These are phyloP conservation scores for Sebastes oblongus DNA, from an alignment of 2,797 vertebrate species.

Conservation along the genomic window DNA sequence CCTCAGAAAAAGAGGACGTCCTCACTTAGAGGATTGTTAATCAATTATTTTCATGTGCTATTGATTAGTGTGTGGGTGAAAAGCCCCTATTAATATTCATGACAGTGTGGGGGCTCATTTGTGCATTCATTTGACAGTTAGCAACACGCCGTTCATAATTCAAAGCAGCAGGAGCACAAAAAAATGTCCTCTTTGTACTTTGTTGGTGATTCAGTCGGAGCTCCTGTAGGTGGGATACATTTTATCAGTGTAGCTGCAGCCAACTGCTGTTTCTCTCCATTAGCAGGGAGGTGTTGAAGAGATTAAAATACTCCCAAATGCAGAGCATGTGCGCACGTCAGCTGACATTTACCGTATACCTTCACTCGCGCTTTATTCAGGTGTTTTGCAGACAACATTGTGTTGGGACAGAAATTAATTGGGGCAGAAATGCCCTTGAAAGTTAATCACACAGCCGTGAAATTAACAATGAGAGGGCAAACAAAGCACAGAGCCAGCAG, in stretches of 20 bases:
- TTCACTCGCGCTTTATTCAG: slow-evolving; percentile 30
- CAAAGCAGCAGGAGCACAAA: slow-evolving; percentile 15
- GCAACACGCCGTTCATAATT: slow-evolving; percentile 25
- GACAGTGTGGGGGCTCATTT: slow-evolving; percentile 33
- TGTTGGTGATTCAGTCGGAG: slow-evolving; percentile 10
- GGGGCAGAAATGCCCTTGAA: slow-evolving; percentile 65
- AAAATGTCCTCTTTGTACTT: not conserved
- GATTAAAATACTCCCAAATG: slow-evolving; percentile 21
- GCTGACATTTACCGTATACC: slow-evolving; percentile 42
- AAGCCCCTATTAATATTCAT: slow-evolving; percentile 54
- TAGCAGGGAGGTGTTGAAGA: slow-evolving; percentile 18
- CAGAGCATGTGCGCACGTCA: not conserved
- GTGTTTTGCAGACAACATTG: slow-evolving; percentile 54
- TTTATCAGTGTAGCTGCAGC: slow-evolving; percentile 18
- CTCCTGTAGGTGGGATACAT: slow-evolving; percentile 21
- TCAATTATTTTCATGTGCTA: slow-evolving; percentile 35
- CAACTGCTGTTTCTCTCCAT: slow-evolving; percentile 7
- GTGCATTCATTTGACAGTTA: slow-evolving; percentile 25
- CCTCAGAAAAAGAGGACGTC: not conserved
- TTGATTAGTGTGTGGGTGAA: slow-evolving; percentile 37
- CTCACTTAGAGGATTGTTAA: not conserved
- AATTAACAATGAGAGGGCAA: slow-evolving; percentile 58
- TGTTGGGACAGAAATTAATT: slow-evolving; percentile 55
- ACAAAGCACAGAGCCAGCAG: slow-evolving; percentile 23
- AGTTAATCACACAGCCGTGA: slow-evolving; percentile 66